Evolutionary conservation across 2,113 vertebrate genomes (phyloP), one percentile per base, ranked within the genome.

Genomic region (Callithrix jacchus): DNA sequence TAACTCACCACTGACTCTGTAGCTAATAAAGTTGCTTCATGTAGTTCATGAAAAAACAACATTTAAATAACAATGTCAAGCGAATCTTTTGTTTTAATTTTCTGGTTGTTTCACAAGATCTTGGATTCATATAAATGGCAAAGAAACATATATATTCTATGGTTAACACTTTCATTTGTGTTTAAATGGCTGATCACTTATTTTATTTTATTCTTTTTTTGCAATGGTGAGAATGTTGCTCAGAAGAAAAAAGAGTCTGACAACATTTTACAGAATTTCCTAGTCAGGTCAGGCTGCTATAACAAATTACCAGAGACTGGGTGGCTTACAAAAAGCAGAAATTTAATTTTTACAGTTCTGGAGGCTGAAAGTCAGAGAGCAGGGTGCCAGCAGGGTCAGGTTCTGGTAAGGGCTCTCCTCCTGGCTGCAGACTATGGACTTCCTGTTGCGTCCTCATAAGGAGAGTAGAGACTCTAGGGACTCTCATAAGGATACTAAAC

Each of bases 41-140:
- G 21, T 14, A 5, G n/a, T 23, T 35, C 27, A 35, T 23, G 64
- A 49, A 56, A 71, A 86, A 13, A 66, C 16, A 91, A 42, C 14
- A 54, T 73, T 89, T 47, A 66, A 68, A 68, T n/a, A 76, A 89
- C 45, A 74, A 47, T 68, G 73, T 52, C 81, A 82, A 82, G 42
- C 18, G 10, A 71, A n/a, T n/a, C 54, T 79, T 90, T 56, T 79
- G 71, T 74, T 92, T 88, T 82, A 92, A 66, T 77, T 89, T 76
- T 71, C 79, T 92, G 8, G 27, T 81, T 49, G 18, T 92, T 94
- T 95, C 82, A 83, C 52, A 47, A 87, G 68, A 87, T 45, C 68
- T 79, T 90, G 45, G 42, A 40, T 52, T 87, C 42, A 73, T 5
- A 20, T 76, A 52, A 90, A 87, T 58, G 52, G 23, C 49, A 61